Evolutionary conservation across 2,797 vertebrate genomes (phyloP).

Genomic region (Austrolebias charrua): DNA sequence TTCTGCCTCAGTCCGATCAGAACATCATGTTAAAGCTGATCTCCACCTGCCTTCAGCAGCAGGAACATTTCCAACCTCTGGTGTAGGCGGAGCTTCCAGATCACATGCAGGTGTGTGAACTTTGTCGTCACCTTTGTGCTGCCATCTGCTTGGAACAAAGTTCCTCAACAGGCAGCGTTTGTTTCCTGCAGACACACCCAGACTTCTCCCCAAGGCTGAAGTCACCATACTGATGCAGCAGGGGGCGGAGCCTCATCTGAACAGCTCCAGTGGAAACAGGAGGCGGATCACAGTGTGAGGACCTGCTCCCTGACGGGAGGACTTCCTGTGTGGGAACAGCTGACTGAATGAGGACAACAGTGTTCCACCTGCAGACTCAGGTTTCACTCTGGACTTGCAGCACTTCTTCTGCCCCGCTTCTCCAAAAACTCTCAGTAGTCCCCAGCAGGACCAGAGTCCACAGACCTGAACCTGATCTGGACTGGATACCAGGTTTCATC

Average conservation of each 20-base stretch:
- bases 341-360: background rate
- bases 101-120: background rate
- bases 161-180: constrained; percentile 27
- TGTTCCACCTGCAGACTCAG: background rate
- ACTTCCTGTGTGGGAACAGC: background rate
- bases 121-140: constrained; percentile 3
- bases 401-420: constrained; percentile 4
- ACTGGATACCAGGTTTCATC: too few species aligned
- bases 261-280: constrained; percentile 7
- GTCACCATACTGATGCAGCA: constrained; percentile 43
- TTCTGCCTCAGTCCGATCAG: too few species aligned
- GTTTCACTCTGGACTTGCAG: constrained; percentile 34
- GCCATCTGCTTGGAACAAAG: constrained; percentile 35
- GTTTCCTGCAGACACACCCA: constrained; percentile 57
- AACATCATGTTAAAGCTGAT: too few species aligned
- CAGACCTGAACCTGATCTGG: background rate
- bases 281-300: background rate
- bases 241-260: constrained; percentile 47
- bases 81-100: too few species aligned
- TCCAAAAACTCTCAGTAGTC: background rate
- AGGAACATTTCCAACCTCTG: too few species aligned
- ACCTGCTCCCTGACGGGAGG: background rate
- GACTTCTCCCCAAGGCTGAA: constrained; percentile 32
- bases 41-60: too few species aligned
- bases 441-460: background rate